phyloP scores from a whole-genome alignment of 2,113 vertebrate genomes.

The Hyperopisus bebe region DNA sequence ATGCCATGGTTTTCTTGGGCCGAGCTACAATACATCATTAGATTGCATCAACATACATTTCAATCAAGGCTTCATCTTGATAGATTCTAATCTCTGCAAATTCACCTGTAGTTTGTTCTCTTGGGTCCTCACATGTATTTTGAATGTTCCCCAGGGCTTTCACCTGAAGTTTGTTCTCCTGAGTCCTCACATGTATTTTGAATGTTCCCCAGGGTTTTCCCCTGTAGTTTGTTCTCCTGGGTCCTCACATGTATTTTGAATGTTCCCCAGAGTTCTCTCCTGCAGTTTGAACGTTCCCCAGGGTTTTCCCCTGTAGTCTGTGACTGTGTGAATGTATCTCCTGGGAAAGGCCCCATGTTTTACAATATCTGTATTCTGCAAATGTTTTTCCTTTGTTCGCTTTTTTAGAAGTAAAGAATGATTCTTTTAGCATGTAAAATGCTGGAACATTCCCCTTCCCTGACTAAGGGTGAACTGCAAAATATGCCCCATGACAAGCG shows the following conservation, averaged over 20 bases:
- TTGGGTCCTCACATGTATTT: not conserved
- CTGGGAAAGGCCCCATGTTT: not conserved
- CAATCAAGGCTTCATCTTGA: not conserved
- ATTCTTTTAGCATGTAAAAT: not conserved
- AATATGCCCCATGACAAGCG: slow-evolving; percentile 31
- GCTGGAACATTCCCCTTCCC: slow-evolving; percentile 32
- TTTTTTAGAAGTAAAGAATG: not conserved
- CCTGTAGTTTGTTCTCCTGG: not conserved
- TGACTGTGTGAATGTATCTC: not conserved
- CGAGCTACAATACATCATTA: not conserved
- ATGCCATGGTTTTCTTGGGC: not conserved
- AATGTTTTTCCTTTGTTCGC: not conserved
- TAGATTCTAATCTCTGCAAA: not conserved
- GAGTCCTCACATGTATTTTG: not conserved
- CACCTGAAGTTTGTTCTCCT: not conserved
- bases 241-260: not conserved
- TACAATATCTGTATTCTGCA: not conserved
- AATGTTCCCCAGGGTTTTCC: not conserved
- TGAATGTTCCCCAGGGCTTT: not conserved
- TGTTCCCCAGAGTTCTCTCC: not conserved
- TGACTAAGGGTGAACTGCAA: slow-evolving; percentile 39
- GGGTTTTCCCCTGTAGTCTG: not conserved
- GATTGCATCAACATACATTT: not conserved
- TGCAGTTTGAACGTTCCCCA: not conserved
- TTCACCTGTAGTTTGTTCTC: not conserved